phyloP scores from a whole-genome alignment of 2,113 vertebrate genomes.

The Papio anubis region DNA sequence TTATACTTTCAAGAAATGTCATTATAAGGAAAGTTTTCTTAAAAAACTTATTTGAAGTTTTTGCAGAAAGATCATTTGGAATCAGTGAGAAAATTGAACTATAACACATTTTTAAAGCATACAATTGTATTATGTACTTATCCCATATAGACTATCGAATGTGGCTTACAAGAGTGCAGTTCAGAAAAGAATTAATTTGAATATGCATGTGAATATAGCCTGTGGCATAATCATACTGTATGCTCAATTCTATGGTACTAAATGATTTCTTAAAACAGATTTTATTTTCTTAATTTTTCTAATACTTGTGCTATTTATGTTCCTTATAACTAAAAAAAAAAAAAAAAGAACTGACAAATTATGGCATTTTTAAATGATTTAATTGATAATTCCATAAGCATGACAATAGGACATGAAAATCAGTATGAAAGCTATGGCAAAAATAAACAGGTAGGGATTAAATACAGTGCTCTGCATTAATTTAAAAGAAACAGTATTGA shows the following conservation, averaged over 20 bases:
- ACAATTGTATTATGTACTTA: neutral
- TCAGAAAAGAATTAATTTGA: neutral
- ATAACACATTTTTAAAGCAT: neutral
- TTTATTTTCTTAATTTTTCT: slow-evolving; percentile 1
- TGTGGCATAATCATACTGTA: neutral
- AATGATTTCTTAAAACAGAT: neutral
- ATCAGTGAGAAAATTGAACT: neutral
- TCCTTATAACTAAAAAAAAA: neutral
- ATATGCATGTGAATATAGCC: neutral
- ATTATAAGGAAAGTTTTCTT: neutral
- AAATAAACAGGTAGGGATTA: neutral
- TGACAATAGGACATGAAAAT: neutral
- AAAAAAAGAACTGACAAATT: neutral
- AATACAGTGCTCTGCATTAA: neutral
- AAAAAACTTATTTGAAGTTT: neutral
- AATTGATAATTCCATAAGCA: neutral
- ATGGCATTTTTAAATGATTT: neutral
- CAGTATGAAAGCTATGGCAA: neutral
- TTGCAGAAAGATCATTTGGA: neutral
- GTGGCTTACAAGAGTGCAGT: neutral
- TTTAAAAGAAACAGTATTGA: neutral
- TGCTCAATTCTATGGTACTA: neutral
- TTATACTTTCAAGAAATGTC: neutral
- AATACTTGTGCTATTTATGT: neutral
- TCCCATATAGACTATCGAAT: neutral